Percentiles rank a stretch among this genome's conserved stretches.
Conservation (phyloP, 1,140 invertebrate genomes). For the Megalopta genalis region DNA sequence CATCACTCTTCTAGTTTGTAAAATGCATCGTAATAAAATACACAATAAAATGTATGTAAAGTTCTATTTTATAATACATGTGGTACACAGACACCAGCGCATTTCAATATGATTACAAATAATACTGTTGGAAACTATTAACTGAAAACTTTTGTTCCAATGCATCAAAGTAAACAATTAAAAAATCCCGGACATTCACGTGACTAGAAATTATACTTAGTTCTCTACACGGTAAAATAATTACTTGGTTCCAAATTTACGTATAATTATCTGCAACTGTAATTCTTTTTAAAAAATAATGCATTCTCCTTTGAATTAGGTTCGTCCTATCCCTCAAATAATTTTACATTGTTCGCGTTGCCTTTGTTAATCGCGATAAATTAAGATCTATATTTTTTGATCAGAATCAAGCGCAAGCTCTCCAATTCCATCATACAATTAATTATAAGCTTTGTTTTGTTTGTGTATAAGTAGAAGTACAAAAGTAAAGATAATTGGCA, state of each 20-base stretch:
- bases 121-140: constrained; percentile 66
- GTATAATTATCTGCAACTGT: neutral
- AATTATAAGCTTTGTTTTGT: constrained; percentile 34
- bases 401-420: constrained; percentile 26
- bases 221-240: neutral
- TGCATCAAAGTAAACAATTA: constrained; percentile 25
- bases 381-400: constrained; percentile 14
- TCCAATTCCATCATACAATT: constrained; percentile 34
- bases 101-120: constrained; percentile 64
- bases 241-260: constrained; percentile 11
- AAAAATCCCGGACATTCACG: neutral
- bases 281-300: constrained; percentile 22
- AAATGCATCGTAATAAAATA: constrained; percentile 70
- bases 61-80: constrained; percentile 65
- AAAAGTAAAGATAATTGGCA: constrained; percentile 59
- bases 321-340: constrained; percentile 12
- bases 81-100: constrained; percentile 65
- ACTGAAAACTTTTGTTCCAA: constrained; percentile 21
- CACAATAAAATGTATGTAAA: constrained; percentile 69
- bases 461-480: constrained; percentile 41
- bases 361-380: constrained; percentile 18
- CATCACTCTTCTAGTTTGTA: constrained; percentile 33
- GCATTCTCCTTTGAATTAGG: constrained; percentile 8
- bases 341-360: constrained; percentile 2
- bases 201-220: constrained; percentile 58